Conservation (phyloP, 2,888 invertebrate species). For the Lampropteryx suffumata region DNA sequence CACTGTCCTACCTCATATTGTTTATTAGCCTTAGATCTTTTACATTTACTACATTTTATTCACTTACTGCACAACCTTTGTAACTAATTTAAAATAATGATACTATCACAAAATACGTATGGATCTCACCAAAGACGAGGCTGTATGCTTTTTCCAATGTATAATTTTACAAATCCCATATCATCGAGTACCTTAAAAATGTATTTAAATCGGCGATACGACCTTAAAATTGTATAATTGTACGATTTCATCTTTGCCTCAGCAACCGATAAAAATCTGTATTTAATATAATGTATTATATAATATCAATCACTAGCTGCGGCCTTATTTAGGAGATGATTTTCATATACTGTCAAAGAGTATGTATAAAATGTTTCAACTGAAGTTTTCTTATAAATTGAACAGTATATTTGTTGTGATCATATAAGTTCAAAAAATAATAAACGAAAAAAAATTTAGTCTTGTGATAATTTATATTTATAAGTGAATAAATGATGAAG, state of each 20-base stretch:
- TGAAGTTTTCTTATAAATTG: conserved; percentile 55
- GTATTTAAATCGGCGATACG: conserved; percentile 54
- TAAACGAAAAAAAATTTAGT: conserved; percentile 68
- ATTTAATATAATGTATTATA: conserved; percentile 49
- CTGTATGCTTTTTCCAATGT: conserved; percentile 50
- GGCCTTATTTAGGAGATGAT: too few relatives aligned
- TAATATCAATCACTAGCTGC: conserved; percentile 31
- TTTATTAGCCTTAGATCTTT: conserved; percentile 64
- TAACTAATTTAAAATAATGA: conserved; percentile 25
- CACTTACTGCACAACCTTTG: conserved; percentile 27
- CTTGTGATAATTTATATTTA: conserved; percentile 82
- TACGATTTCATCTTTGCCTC: conserved; percentile 61
- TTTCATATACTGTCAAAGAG: conserved; percentile 51
- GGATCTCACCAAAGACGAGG: conserved; percentile 79
- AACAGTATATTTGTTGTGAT: conserved; percentile 78
- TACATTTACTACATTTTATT: conserved; percentile 33
- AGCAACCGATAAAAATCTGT: conserved; percentile 37
- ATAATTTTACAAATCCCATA: conserved; percentile 56
- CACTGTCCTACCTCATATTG: conserved; percentile 77
- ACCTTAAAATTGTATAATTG: conserved; percentile 53
- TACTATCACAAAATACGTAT: conserved; percentile 41
- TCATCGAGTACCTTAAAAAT: conserved; percentile 63
- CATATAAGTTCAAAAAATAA: conserved; percentile 76
- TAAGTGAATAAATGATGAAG: conserved; percentile 80
- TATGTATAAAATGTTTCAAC: conserved; percentile 58